A percentile compares a stretch with the other conserved stretches of the same genome.
These are phyloP conservation scores for Erebia ligea DNA, from an alignment of 2,888 invertebrate species.

Conservation along the genomic window DNA sequence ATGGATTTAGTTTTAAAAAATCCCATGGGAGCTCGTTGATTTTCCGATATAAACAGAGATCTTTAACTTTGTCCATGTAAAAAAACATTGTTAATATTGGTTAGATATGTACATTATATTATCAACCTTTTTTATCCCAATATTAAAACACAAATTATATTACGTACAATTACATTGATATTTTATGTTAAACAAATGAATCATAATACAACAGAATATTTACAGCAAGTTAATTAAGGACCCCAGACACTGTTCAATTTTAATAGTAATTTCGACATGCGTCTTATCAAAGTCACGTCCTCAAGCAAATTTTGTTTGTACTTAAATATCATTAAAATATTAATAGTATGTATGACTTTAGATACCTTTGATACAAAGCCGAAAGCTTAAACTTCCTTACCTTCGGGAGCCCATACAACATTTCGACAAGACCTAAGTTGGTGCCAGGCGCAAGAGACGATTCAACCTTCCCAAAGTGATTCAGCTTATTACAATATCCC, in stretches of 20 bases:
- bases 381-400: constrained; percentile 46
- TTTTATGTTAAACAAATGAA: too few relatives aligned
- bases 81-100: too few relatives aligned
- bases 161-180: too few relatives aligned
- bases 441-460: constrained; percentile 63
- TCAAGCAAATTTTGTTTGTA: neutral
- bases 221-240: too few relatives aligned
- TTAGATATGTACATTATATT: too few relatives aligned
- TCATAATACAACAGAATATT: too few relatives aligned
- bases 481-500: constrained; percentile 73
- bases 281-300: neutral
- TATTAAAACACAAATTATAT: neutral
- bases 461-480: constrained; percentile 57
- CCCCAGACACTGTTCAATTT: too few relatives aligned
- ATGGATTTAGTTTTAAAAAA: too few relatives aligned
- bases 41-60: too few relatives aligned
- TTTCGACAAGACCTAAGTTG: constrained; percentile 73
- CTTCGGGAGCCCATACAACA: constrained; percentile 78
- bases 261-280: neutral
- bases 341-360: neutral
- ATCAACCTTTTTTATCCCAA: neutral
- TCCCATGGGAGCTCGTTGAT: too few relatives aligned
- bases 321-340: neutral
- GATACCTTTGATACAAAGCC: neutral
- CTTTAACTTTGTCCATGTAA: too few relatives aligned